Conservation (phyloP, 2,797 vertebrate genomes). For the Poecilia velifera region DNA sequence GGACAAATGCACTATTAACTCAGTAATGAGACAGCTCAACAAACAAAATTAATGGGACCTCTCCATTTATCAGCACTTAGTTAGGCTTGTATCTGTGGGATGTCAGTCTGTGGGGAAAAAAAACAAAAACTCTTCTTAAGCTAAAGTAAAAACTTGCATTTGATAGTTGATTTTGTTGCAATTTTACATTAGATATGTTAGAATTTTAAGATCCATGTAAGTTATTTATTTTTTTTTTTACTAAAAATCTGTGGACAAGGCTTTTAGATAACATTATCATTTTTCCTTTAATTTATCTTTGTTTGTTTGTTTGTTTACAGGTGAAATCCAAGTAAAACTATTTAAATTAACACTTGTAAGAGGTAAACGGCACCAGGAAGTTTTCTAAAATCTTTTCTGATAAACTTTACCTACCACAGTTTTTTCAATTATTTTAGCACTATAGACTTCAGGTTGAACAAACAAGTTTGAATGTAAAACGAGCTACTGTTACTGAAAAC, state of each 20-base stretch:
- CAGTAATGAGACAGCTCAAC: constrained; percentile 77
- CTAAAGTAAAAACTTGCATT: constrained; percentile 10
- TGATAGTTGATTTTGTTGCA: neutral
- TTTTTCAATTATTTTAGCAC: neutral
- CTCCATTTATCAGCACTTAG: constrained; percentile 58
- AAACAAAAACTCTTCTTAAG: neutral
- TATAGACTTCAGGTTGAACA: neutral
- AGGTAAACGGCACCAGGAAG: neutral
- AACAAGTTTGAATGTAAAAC: neutral
- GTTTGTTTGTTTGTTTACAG: too few relatives aligned
- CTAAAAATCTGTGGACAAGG: neutral
- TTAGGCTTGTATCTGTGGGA: constrained; percentile 48
- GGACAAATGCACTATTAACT: constrained; percentile 77
- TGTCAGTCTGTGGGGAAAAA: constrained; percentile 10
- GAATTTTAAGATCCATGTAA: neutral
- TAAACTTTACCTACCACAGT: neutral
- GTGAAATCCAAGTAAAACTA: neutral
- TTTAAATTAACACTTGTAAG: neutral
- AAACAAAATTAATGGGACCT: constrained; percentile 74
- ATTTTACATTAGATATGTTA: neutral
- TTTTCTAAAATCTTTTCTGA: neutral
- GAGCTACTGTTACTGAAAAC: neutral
- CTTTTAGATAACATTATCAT: neutral
- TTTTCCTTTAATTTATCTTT: too few relatives aligned
- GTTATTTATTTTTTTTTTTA: neutral